phyloP scores from a whole-genome alignment of 2,888 invertebrate genomes.

The Phytoseiulus persimilis region DNA sequence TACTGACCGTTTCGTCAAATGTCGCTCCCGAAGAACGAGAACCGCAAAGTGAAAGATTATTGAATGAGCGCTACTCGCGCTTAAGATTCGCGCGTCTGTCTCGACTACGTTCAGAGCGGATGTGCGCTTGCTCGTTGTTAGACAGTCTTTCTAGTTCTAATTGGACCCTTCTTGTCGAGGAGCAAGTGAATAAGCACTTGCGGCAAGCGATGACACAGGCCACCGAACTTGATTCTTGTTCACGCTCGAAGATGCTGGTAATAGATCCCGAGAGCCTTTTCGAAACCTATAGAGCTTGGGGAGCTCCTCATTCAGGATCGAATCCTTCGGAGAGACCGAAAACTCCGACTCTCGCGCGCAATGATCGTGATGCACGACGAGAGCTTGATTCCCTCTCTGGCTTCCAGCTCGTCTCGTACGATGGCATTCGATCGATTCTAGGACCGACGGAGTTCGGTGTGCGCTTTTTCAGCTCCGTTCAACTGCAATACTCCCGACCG shows the following conservation, averaged over 20 bases:
- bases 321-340: background rate
- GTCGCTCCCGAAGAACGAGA: too few species aligned
- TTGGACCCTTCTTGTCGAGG: background rate
- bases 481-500: slow-evolving; percentile 21
- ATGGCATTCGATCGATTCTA: slow-evolving; percentile 13
- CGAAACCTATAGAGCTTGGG: background rate
- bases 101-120: background rate
- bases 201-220: background rate
- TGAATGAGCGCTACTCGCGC: background rate
- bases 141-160: background rate
- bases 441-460: slow-evolving; percentile 30
- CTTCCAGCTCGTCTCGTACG: slow-evolving; percentile 14
- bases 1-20: too few species aligned
- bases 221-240: background rate
- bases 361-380: background rate
- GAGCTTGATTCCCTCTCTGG: background rate
- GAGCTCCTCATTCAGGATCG: background rate
- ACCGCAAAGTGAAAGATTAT: background rate
- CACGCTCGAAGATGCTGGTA: background rate
- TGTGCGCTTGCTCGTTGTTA: too few species aligned
- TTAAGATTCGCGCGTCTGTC: background rate
- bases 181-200: too few species aligned
- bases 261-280: background rate
- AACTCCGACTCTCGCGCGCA: background rate
- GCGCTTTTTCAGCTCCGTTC: slow-evolving; percentile 25